phyloP scores from a whole-genome alignment of 1,140 invertebrate species.

The Meteorus sp. region DNA sequence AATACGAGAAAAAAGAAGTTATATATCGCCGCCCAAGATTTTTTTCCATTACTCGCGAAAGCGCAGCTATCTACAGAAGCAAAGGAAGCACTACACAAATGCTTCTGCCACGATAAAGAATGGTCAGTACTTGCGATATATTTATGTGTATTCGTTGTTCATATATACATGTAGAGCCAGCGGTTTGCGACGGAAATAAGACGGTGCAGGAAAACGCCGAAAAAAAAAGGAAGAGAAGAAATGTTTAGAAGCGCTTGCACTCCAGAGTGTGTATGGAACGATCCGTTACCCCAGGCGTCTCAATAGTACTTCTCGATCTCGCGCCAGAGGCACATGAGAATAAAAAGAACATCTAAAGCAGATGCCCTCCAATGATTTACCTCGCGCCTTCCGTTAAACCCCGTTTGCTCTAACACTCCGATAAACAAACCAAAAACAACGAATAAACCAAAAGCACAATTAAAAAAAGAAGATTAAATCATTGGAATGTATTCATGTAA shows the following conservation, averaged over 20 bases:
- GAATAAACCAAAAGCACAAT: not conserved
- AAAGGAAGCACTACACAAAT: too few species aligned
- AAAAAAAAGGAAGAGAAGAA: constrained; percentile 15
- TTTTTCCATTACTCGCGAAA: too few species aligned
- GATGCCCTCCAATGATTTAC: constrained; percentile 22
- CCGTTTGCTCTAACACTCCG: not conserved
- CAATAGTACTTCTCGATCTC: constrained; percentile 29
- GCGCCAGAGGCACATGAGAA: not conserved
- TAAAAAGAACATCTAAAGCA: constrained; percentile 6
- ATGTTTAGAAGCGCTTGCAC: constrained; percentile 7
- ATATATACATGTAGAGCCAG: too few species aligned
- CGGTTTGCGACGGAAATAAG: not conserved
- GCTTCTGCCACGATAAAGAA: too few species aligned
- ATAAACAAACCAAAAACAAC: not conserved
- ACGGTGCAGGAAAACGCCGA: not conserved
- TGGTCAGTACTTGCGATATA: too few species aligned
- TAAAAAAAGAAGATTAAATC: not conserved
- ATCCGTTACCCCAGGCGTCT: constrained; percentile 34
- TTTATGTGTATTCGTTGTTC: too few species aligned
- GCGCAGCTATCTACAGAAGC: too few species aligned
- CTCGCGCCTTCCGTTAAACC: constrained; percentile 9
- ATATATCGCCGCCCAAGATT: too few species aligned
- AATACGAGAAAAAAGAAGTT: too few species aligned
- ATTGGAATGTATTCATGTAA: too few species aligned
- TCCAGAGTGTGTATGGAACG: constrained; percentile 30